phyloP scores from a whole-genome alignment of 2,888 invertebrate species.

The Sesia apiformis region DNA sequence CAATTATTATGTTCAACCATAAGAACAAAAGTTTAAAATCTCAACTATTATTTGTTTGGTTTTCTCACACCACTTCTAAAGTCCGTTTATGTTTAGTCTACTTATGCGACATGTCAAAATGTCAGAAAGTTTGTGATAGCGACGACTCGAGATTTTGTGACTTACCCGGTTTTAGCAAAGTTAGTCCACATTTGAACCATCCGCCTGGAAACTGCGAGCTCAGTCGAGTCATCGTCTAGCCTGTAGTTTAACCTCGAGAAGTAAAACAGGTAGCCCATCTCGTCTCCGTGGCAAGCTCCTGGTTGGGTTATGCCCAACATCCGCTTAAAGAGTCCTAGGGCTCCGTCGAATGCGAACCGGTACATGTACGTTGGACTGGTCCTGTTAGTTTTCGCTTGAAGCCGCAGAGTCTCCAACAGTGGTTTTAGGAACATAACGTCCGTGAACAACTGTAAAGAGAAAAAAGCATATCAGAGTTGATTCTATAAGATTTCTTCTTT shows the following conservation, averaged over 20 bases:
- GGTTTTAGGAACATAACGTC: conserved; percentile 78
- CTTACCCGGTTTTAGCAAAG: conserved; percentile 78
- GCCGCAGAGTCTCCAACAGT: conserved; percentile 64
- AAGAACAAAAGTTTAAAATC: too few relatives aligned
- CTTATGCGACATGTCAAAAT: too few relatives aligned
- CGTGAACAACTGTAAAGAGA: conserved; percentile 67
- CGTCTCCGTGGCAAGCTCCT: conserved; percentile 78
- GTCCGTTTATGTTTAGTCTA: too few relatives aligned
- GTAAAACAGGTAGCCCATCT: conserved; percentile 78
- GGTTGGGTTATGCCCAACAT: conserved; percentile 75
- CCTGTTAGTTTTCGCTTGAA: conserved; percentile 45
- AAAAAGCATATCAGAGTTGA: neutral
- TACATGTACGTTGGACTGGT: conserved; percentile 75
- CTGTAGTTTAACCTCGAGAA: conserved; percentile 77
- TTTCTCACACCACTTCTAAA: too few relatives aligned
- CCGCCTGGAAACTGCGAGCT: conserved; percentile 71
- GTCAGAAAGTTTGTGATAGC: too few relatives aligned
- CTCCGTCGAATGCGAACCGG: conserved; percentile 77
- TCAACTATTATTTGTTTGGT: too few relatives aligned
- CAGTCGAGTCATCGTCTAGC: conserved; percentile 73
- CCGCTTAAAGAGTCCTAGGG: conserved; percentile 76
- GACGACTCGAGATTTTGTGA: neutral
- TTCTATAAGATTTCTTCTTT: too few relatives aligned
- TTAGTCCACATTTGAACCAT: conserved; percentile 80
- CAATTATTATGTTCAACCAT: too few relatives aligned